Percentiles rank a stretch among this genome's conserved stretches.
Evolutionary conservation across 2,888 invertebrate genomes (phyloP).

Genomic region (Aproaerema taeniolella): DNA sequence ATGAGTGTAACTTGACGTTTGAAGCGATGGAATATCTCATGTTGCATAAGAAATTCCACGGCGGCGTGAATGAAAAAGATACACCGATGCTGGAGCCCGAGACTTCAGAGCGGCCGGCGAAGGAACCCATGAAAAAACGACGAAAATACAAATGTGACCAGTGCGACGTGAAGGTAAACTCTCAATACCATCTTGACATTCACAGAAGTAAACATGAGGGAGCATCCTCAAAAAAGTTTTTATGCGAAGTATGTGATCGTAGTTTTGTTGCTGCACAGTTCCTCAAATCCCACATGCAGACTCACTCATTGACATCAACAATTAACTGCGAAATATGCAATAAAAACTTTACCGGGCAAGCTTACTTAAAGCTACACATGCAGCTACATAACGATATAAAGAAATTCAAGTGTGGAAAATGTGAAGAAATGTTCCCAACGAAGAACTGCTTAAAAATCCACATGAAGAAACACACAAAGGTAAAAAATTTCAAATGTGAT

Average conservation of each 20-base stretch:
- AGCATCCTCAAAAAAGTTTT: slow-evolving; percentile 54
- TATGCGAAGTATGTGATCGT: slow-evolving; percentile 66
- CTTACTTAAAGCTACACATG: slow-evolving; percentile 68
- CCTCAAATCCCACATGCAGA: slow-evolving; percentile 70
- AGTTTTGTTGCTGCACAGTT: slow-evolving; percentile 70
- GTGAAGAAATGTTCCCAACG: slow-evolving; percentile 68
- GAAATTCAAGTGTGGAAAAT: slow-evolving; percentile 68
- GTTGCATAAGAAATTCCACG: slow-evolving; percentile 68
- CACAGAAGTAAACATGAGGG: slow-evolving; percentile 70
- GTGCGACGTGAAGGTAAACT: slow-evolving; percentile 69
- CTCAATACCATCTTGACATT: slow-evolving; percentile 67
- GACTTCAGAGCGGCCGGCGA: slow-evolving; percentile 23
- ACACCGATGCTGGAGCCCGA: slow-evolving; percentile 51
- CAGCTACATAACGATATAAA: slow-evolving; percentile 68
- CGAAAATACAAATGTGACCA: slow-evolving; percentile 67
- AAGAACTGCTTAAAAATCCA: slow-evolving; percentile 68
- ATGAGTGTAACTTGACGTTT: slow-evolving; percentile 64
- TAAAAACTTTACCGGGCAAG: slow-evolving; percentile 67
- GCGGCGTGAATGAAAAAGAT: slow-evolving; percentile 53
- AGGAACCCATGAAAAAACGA: slow-evolving; percentile 58
- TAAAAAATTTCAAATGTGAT: slow-evolving; percentile 70
- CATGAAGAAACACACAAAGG: slow-evolving; percentile 71
- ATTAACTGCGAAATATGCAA: slow-evolving; percentile 68
- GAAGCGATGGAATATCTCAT: slow-evolving; percentile 66
- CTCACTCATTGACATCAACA: slow-evolving; percentile 58